Base-by-base conservation (phyloP, 2,888 invertebrate genomes). In the Caradrina clavipalpis region DNA sequence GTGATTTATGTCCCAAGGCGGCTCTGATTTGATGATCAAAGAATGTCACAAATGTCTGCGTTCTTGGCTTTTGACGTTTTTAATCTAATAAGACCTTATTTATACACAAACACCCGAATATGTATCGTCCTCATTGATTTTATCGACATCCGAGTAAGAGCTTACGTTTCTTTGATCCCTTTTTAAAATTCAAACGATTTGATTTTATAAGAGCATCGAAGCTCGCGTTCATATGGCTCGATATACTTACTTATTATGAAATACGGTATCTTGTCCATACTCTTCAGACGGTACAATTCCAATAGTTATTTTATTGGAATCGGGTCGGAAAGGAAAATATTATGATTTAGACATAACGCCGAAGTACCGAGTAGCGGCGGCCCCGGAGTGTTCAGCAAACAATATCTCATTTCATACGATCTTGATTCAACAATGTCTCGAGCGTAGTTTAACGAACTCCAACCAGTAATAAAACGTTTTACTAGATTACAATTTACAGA, bases 361-460 rank as follows among this genome's bases (percentile, higher is more conserved):
- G 35, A 53, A 58, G 66, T 60, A 59, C 57, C 42, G 64, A 59
- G 73, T 69, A 53, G 55, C 63, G 57, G 59, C 61, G 61, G 69
- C 63, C 62, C 67, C 53, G 65, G 69, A 90, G 89, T 87, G 89
- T 84, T 90, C 86, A 75, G 86, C 86, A 90, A 90, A 91, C 90
- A 90, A 84, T 88, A 89, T 91, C 90, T 77, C 81, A 86, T 91
- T 91, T 87, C 91, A 87, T 81, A 82, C 55, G 60, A 47, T 75
- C 67, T 79, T 76, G 73, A 75, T 74, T 73, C 72, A 83, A 82
- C 73, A 76, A 82, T 74, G 69, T 54, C 39, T 42, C 59, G 69
- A 67, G 35, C 62, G 31, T 55, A 73, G 73, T 78, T 64, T 73
- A 78, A 74, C 75, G 74, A 75, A 84, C 77, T 77, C 49, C 49